A percentile compares a stretch with the other conserved stretches of the same genome.
These are phyloP conservation scores for Catharus fuscescens DNA, from an alignment of 2,113 vertebrate genomes.

Conservation along the genomic window DNA sequence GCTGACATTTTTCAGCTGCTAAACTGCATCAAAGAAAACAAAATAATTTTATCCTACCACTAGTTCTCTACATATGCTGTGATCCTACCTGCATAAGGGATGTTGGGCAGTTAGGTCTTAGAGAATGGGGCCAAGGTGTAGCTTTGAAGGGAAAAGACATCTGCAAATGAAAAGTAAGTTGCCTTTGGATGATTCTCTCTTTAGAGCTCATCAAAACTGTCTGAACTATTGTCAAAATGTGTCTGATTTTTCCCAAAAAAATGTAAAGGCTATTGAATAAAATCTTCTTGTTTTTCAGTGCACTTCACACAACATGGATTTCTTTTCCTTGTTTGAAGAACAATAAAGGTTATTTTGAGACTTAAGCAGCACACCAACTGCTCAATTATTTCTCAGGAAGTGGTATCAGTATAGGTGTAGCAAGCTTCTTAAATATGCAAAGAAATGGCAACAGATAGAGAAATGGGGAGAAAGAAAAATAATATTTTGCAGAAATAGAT, in stretches of 20 bases:
- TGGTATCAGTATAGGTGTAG: neutral
- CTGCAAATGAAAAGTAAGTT: neutral
- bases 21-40: neutral
- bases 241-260: neutral
- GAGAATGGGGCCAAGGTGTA: neutral
- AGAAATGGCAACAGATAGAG: neutral
- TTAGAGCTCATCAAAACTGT: neutral
- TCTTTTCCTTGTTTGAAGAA: neutral
- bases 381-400: neutral
- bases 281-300: neutral
- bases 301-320: neutral
- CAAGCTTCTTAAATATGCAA: neutral
- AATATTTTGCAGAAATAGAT: neutral
- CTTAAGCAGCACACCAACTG: neutral
- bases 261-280: neutral
- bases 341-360: neutral
- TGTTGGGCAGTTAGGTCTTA: neutral
- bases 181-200: neutral
- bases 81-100: neutral
- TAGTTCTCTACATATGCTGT: neutral
- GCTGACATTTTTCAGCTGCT: neutral
- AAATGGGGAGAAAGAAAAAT: neutral
- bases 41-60: neutral
- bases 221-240: neutral
- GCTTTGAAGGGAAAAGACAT: neutral